Conservation (phyloP, 1,140 invertebrate genomes). For the Drosophila takahashii region DNA sequence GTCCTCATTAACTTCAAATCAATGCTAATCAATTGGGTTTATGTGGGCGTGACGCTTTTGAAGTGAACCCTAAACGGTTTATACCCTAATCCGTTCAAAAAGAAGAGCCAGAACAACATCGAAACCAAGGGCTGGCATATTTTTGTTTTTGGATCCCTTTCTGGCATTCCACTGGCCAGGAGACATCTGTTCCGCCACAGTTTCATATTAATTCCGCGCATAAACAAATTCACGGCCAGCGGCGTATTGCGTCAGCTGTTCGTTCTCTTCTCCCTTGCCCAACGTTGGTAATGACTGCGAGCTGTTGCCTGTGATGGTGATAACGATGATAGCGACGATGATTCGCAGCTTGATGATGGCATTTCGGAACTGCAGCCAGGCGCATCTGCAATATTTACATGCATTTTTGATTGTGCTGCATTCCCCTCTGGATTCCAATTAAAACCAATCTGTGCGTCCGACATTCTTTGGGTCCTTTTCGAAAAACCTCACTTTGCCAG, state of each 20-base stretch:
- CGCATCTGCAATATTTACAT: slow-evolving; percentile 29
- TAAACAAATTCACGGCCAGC: slow-evolving; percentile 61
- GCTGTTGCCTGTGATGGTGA: slow-evolving; percentile 36
- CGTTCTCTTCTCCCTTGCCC: background rate
- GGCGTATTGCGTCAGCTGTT: slow-evolving; percentile 37
- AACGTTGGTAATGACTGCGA: slow-evolving; percentile 43
- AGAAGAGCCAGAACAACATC: background rate
- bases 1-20: slow-evolving; percentile 74
- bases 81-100: background rate
- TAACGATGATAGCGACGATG: slow-evolving; percentile 14
- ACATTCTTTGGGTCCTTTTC: background rate
- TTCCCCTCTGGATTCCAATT: slow-evolving; percentile 5
- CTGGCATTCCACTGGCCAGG: background rate
- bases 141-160: background rate
- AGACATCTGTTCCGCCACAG: slow-evolving; percentile 4
- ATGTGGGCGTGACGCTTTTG: slow-evolving; percentile 5
- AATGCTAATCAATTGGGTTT: slow-evolving; percentile 71
- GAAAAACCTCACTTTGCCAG: background rate
- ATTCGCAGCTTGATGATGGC: background rate
- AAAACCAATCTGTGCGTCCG: background rate
- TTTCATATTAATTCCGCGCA: slow-evolving; percentile 44
- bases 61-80: slow-evolving; percentile 9
- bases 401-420: slow-evolving; percentile 10
- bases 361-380: slow-evolving; percentile 10
- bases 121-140: background rate